Evolutionary conservation across 64 coral and sea anemone genomes (phyloP).

Genomic region (Actinia tenebrosa): DNA sequence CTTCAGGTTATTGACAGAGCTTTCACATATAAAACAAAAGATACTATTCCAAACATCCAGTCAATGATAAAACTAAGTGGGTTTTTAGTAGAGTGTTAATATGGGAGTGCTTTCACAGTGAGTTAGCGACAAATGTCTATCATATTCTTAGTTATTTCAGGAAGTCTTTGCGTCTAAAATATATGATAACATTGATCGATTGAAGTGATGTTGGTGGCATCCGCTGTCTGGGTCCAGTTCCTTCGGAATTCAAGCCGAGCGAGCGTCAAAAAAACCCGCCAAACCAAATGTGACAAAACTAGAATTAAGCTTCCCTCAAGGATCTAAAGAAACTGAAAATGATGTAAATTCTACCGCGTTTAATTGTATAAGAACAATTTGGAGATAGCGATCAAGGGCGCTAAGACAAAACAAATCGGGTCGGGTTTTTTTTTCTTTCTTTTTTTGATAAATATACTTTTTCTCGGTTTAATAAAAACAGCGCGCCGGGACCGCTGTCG

Average conservation of each 20-base stretch:
- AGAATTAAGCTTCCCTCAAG: not conserved
- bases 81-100: slow-evolving; percentile 11
- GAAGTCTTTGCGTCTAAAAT: slow-evolving; percentile 18
- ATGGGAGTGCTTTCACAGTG: not conserved
- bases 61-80: slow-evolving; percentile 1
- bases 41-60: not conserved
- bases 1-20: not conserved
- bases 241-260: not conserved
- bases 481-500: no score
- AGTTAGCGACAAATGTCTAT: slow-evolving; percentile 11
- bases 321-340: not conserved
- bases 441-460: no score
- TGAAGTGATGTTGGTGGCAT: not conserved
- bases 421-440: no score
- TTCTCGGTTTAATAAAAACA: no score
- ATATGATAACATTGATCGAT: slow-evolving; percentile 7
- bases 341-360: not conserved
- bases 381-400: no score
- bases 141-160: slow-evolving; percentile 3
- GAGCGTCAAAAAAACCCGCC: not conserved
- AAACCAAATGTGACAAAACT: not conserved
- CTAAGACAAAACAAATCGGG: no score
- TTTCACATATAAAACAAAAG: not conserved
- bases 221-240: not conserved
- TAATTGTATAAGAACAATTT: no score